Evolutionary conservation across 2,113 vertebrate genomes (phyloP), one percentile per base, ranked within the genome.

Genomic region (Plectropomus leopardus): DNA sequence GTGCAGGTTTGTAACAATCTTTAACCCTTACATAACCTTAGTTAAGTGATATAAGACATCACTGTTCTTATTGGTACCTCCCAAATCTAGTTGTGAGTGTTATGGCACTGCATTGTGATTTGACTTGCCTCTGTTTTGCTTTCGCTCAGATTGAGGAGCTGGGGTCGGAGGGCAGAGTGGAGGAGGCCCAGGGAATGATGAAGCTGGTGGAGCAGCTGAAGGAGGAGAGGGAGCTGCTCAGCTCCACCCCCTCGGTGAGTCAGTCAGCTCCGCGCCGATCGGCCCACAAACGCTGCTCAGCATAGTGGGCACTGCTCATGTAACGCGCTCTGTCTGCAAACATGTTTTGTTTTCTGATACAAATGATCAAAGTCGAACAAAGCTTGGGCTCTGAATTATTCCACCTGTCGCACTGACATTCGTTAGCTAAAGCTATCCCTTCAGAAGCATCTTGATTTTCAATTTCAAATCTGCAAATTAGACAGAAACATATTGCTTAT

Each of bases 171-270:
- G 98, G 98, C 24, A 96, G 97, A 44, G 98, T 99, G 81, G 98
- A 99, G 92, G 98, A 99, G 86, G 98, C 98, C 78, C 98, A 99
- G 91, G 98, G 98, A 81, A 99, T 99, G 98, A 99, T 99, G 98
- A 99, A 99, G 89, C 96, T 99, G 47, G 98, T 99, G 84, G 98
- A 99, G 93, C 98, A 99, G 89, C 93, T 99, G 74, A 99, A 99
- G 92, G 97, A 99, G 57, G 98, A 99, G 68, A 92, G 98, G 81
- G 98, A 99, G 76, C 92, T 98, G 76, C 96, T 99, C 63, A 97
- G 95, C 68, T 96, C 98, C 63, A 97, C 95, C 55, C 98, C 98
- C 69, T 99, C 98, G 40, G 98, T 99, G 89, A 99, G 97, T 97
- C 54, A 7, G 4, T 11, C 34, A 24, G 23, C 68, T 48, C 9